These are phyloP conservation scores for Rhopalosiphum padi DNA, from an alignment of 1,140 invertebrate species.

Conservation along the genomic window DNA sequence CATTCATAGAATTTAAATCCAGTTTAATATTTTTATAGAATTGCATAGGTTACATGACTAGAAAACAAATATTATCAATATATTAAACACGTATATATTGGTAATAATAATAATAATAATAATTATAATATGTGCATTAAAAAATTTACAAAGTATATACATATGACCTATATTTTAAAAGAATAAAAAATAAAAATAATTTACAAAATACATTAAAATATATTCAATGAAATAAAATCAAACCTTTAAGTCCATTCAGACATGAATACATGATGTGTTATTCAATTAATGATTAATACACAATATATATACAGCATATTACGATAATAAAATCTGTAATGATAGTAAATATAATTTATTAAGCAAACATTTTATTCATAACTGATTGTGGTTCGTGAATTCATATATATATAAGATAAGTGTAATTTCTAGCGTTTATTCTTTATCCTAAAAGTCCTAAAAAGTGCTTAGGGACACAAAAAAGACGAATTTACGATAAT, in stretches of 20 bases:
- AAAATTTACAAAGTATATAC: not conserved
- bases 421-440: not conserved
- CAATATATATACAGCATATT: not conserved
- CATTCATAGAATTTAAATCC: not conserved
- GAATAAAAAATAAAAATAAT: not conserved
- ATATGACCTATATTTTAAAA: not conserved
- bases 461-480: not conserved
- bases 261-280: not conserved
- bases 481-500: constrained; percentile 11
- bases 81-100: not conserved
- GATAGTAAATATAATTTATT: not conserved
- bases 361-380: not conserved
- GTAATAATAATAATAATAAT: not conserved
- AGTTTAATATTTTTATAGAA: not conserved
- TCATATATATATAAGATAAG: not conserved
- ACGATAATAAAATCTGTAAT: not conserved
- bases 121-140: not conserved
- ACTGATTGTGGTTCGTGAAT: not conserved
- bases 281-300: not conserved
- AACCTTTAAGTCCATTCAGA: not conserved
- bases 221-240: not conserved
- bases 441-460: not conserved
- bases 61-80: not conserved
- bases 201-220: not conserved
- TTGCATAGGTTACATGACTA: not conserved